Conservation (phyloP, 2,888 invertebrate species). For the Monochamus alternatus region DNA sequence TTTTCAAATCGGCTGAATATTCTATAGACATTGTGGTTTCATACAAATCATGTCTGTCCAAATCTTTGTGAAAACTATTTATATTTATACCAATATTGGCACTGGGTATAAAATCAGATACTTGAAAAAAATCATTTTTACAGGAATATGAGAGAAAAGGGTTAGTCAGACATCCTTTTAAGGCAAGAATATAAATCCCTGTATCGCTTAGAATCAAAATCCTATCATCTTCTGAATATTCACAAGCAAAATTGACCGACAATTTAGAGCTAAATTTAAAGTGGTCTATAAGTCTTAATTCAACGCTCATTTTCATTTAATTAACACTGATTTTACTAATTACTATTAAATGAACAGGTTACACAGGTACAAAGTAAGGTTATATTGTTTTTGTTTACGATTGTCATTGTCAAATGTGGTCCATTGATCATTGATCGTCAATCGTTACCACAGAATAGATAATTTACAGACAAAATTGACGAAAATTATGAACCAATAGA, state of each 20-base stretch:
- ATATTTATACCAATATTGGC: slow-evolving; percentile 60
- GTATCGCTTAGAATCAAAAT: slow-evolving; percentile 61
- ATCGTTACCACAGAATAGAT: too few species aligned
- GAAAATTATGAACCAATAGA: too few species aligned
- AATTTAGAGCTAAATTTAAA: slow-evolving; percentile 59
- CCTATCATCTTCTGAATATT: slow-evolving; percentile 63
- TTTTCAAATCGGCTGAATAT: slow-evolving; percentile 58
- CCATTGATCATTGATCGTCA: too few species aligned
- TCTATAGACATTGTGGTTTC: slow-evolving; percentile 60
- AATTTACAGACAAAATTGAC: too few species aligned
- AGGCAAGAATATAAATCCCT: slow-evolving; percentile 62
- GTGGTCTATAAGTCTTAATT: slow-evolving; percentile 60
- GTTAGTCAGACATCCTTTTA: slow-evolving; percentile 59
- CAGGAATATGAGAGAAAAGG: slow-evolving; percentile 56
- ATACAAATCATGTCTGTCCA: slow-evolving; percentile 59
- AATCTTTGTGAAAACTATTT: slow-evolving; percentile 56
- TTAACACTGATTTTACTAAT: not conserved
- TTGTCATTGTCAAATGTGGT: too few species aligned
- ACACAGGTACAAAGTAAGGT: not conserved
- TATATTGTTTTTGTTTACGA: not conserved
- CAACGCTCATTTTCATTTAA: slow-evolving; percentile 43
- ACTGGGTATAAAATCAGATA: slow-evolving; percentile 56
- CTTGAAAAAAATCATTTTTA: slow-evolving; percentile 57
- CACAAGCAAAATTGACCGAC: slow-evolving; percentile 59
- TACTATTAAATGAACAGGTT: not conserved